These are phyloP conservation scores for Drosophila monieri DNA, from an alignment of 2,888 invertebrate genomes.

Conservation along the genomic window DNA sequence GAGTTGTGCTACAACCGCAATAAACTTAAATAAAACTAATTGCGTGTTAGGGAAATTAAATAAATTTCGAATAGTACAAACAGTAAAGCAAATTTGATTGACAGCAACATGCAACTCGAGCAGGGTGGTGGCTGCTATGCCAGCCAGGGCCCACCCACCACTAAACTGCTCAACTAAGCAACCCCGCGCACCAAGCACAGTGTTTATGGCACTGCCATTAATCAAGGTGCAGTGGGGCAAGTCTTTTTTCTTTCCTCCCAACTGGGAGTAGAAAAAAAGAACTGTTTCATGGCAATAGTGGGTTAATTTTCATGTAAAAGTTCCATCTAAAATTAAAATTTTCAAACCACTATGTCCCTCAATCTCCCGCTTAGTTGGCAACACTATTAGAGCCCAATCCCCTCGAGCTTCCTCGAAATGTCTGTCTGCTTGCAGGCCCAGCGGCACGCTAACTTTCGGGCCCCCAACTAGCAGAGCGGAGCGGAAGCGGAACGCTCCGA, in stretches of 20 bases:
- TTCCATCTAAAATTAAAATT: too few species aligned
- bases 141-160: constrained; percentile 17
- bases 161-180: constrained; percentile 69
- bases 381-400: constrained; percentile 15
- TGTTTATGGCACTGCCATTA: constrained; percentile 71
- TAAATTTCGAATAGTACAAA: constrained; percentile 76
- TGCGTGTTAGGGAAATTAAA: constrained; percentile 76
- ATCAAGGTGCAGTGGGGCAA: constrained; percentile 44
- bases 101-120: constrained; percentile 72
- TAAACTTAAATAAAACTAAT: constrained; percentile 80
- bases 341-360: too few species aligned
- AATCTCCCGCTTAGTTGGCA: too few species aligned
- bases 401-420: neutral
- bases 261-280: neutral
- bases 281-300: too few species aligned
- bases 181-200: constrained; percentile 62
- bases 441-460: constrained; percentile 64
- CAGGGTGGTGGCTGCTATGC: constrained; percentile 16
- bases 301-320: too few species aligned
- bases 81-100: constrained; percentile 77
- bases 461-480: constrained; percentile 48
- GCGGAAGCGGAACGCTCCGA: constrained; percentile 55
- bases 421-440: constrained; percentile 35
- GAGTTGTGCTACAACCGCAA: constrained; percentile 66
- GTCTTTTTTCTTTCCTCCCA: neutral